Evolutionary conservation across 2,888 invertebrate species (phyloP).

Genomic region (Drosophila borealis): DNA sequence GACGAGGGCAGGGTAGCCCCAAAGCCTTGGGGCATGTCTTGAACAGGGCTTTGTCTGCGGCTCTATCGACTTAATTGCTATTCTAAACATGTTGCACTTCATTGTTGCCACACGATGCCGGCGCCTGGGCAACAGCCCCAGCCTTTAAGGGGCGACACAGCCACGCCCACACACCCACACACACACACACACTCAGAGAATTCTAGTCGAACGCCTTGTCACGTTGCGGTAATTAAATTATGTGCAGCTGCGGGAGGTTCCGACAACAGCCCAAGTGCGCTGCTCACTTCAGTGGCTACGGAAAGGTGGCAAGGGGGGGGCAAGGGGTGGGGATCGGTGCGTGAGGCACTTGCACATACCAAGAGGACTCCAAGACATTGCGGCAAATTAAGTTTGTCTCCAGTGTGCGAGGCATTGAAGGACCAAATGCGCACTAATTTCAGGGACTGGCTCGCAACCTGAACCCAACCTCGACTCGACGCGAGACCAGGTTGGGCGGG

Average conservation of each 20-base stretch:
- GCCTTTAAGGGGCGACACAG: neutral
- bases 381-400: slow-evolving; percentile 57
- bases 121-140: slow-evolving; percentile 20
- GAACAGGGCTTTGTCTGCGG: slow-evolving; percentile 32
- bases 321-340: neutral
- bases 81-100: slow-evolving; percentile 75
- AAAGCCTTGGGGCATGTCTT: slow-evolving; percentile 17
- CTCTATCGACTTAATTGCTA: slow-evolving; percentile 69
- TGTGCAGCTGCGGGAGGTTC: slow-evolving; percentile 53
- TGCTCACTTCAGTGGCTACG: neutral
- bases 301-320: too few species aligned
- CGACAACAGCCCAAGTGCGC: slow-evolving; percentile 4
- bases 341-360: too few species aligned
- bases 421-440: slow-evolving; percentile 8
- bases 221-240: slow-evolving; percentile 72
- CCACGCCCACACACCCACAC: slow-evolving; percentile 17
- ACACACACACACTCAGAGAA: slow-evolving; percentile 19
- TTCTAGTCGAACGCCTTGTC: slow-evolving; percentile 47
- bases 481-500: too few species aligned
- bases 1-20: neutral
- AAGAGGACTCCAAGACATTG: slow-evolving; percentile 30
- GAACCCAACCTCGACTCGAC: too few species aligned
- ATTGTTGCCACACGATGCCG: slow-evolving; percentile 60
- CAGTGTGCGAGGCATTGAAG: slow-evolving; percentile 23
- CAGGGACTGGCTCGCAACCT: neutral